Evolutionary conservation across 2,797 vertebrate genomes (phyloP).

Genomic region (Bradypodion ventrale): DNA sequence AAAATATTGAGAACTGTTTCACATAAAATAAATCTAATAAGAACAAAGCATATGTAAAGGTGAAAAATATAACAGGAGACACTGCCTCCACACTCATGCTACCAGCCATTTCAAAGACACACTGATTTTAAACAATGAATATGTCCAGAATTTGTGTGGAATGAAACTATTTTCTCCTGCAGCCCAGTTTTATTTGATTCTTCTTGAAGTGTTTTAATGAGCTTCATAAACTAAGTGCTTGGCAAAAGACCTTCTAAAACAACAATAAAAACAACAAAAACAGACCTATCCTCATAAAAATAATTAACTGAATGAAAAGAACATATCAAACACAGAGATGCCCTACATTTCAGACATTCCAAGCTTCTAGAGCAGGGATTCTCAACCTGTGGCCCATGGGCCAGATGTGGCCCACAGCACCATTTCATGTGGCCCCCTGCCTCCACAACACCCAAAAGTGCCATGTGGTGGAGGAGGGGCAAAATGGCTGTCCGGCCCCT

Average conservation of each 20-base stretch:
- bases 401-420: too few species aligned
- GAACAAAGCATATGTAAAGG: slow-evolving; percentile 50
- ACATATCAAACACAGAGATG: background rate
- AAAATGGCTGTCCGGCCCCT: too few species aligned
- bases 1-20: slow-evolving; percentile 53
- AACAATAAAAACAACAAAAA: background rate
- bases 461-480: too few species aligned
- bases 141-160: slow-evolving; percentile 43
- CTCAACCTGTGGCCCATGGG: too few species aligned
- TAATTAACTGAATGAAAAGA: background rate
- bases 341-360: background rate
- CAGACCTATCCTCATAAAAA: background rate
- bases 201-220: slow-evolving; percentile 53
- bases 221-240: slow-evolving; percentile 28
- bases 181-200: slow-evolving; percentile 47
- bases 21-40: slow-evolving; percentile 58
- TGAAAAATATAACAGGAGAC: slow-evolving; percentile 50
- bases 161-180: slow-evolving; percentile 31
- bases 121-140: slow-evolving; percentile 46
- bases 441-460: too few species aligned
- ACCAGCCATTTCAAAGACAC: slow-evolving; percentile 56
- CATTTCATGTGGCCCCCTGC: too few species aligned
- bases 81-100: slow-evolving; percentile 14
- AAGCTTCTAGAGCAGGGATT: too few species aligned
- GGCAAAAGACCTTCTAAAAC: slow-evolving; percentile 25